Percentiles rank a stretch among this genome's conserved stretches.
Evolutionary conservation across 2,113 vertebrate species (phyloP).

Genomic region (Kryptolebias marmoratus): DNA sequence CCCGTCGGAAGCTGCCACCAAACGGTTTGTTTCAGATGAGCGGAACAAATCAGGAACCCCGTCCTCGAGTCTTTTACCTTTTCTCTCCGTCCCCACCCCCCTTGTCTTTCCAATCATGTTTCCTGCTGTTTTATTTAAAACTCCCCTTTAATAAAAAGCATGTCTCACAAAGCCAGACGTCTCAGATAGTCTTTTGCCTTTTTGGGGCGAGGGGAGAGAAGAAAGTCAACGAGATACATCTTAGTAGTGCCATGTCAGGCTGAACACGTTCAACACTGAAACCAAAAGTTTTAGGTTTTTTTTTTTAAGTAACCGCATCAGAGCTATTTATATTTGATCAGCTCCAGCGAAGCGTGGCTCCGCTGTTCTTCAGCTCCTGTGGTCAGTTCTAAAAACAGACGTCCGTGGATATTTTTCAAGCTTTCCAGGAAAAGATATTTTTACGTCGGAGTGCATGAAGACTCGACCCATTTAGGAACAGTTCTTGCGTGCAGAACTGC

Average conservation of each 20-base stretch:
- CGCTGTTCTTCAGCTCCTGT: neutral
- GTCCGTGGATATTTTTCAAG: neutral
- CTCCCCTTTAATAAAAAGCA: constrained; percentile 48
- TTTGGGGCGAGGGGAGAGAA: neutral
- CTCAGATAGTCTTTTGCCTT: neutral
- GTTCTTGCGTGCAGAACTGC: no score
- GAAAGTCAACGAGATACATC: neutral
- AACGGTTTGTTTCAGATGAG: constrained; percentile 20
- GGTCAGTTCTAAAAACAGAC: neutral
- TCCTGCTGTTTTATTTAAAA: constrained; percentile 24
- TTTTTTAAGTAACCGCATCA: neutral
- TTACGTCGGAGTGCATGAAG: no score
- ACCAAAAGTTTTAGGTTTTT: neutral
- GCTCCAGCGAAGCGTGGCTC: neutral
- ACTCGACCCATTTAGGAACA: no score
- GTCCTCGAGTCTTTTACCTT: neutral
- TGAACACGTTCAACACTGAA: neutral
- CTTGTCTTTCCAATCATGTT: constrained; percentile 8
- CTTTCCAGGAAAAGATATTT: no score
- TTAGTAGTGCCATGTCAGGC: no score
- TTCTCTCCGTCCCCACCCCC: neutral
- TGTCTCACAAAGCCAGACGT: constrained; percentile 36
- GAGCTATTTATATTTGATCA: neutral
- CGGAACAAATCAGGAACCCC: constrained; percentile 19
- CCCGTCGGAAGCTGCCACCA: neutral